These are phyloP conservation scores for Onychomys torridus DNA, from an alignment of 2,797 vertebrate species.

Conservation along the genomic window DNA sequence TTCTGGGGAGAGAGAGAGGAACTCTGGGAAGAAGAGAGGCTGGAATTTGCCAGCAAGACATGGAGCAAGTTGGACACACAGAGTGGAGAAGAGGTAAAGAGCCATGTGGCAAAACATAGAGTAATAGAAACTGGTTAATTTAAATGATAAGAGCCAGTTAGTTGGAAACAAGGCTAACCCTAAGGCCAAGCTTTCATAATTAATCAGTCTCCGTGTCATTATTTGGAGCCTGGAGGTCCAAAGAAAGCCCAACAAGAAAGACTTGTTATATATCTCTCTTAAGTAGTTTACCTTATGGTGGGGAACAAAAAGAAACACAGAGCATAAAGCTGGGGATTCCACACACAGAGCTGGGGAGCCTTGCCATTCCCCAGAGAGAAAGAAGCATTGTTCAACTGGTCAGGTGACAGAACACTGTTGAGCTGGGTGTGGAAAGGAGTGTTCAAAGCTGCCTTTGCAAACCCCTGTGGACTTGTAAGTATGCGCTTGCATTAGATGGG, in stretches of 20 bases:
- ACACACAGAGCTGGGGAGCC: neutral
- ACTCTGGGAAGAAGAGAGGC: neutral
- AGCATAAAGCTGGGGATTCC: neutral
- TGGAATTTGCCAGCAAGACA: neutral
- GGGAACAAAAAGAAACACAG: neutral
- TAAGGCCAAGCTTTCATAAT: neutral
- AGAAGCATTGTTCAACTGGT: neutral
- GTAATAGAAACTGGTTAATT: neutral
- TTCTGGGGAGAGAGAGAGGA: neutral
- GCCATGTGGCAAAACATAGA: neutral
- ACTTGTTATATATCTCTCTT: neutral
- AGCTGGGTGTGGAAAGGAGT: neutral
- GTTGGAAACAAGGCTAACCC: neutral
- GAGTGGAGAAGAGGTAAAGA: neutral
- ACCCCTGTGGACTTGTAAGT: neutral
- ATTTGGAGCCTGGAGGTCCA: neutral
- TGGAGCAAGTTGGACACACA: neutral
- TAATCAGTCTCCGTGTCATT: neutral
- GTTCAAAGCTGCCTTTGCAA: neutral
- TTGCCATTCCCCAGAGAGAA: neutral
- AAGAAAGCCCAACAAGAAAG: neutral
- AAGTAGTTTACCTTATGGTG: neutral
- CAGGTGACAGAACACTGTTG: neutral
- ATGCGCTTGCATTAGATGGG: neutral
- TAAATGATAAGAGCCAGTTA: neutral